A percentile compares a stretch with the other conserved stretches of the same genome.
phyloP scores from a whole-genome alignment of 2,797 vertebrate species.

The Phyllotis vaccarum region DNA sequence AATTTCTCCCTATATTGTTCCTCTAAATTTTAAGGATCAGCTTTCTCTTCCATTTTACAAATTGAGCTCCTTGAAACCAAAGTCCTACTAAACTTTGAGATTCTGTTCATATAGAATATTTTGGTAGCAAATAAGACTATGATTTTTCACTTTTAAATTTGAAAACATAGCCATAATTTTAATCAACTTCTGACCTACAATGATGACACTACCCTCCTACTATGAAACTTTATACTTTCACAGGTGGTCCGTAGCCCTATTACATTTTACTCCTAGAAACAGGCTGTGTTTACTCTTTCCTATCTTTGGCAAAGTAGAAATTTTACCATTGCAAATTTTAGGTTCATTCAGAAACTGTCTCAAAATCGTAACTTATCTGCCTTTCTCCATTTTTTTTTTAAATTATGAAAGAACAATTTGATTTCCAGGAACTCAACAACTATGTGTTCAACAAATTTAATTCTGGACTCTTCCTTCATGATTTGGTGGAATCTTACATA shows the following conservation, averaged over 20 bases:
- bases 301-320: background rate
- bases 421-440: background rate
- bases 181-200: background rate
- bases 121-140: background rate
- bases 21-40: background rate
- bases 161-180: background rate
- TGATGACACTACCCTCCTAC: background rate
- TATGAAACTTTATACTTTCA: background rate
- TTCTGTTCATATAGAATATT: background rate
- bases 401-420: background rate
- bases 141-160: background rate
- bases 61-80: background rate
- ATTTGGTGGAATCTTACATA: background rate
- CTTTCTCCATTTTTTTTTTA: background rate
- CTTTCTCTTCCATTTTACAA: background rate
- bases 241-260: background rate
- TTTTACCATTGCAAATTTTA: background rate
- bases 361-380: background rate
- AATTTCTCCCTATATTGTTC: background rate
- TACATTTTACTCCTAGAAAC: background rate
- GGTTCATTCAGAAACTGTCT: background rate
- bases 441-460: background rate
- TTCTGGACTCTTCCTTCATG: background rate
- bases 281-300: background rate
- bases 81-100: fast-evolving